Evolutionary conservation across 2,888 invertebrate species (phyloP).

Genomic region (Orchesella flavescens): DNA sequence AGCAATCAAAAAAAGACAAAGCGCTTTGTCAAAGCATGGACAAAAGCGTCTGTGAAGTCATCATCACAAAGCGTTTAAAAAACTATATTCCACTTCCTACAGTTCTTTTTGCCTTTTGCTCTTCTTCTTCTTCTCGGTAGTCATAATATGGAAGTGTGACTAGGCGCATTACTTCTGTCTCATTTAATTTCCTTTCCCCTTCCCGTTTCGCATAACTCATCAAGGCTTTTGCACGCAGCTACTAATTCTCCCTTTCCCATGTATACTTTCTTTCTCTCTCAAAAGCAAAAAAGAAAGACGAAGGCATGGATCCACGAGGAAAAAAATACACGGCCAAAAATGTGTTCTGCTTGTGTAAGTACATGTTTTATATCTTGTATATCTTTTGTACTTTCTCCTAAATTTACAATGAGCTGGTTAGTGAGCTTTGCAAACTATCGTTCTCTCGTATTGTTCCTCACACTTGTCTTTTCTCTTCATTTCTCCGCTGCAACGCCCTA

Average conservation of each 20-base stretch:
- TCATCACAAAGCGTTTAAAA: conserved; percentile 43
- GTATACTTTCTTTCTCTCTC: conserved; percentile 43
- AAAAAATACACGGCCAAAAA: conserved; percentile 44
- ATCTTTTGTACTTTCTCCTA: neutral
- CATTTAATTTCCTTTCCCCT: conserved; percentile 69
- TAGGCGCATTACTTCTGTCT: conserved; percentile 69
- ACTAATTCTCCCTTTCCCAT: conserved; percentile 55
- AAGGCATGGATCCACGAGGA: too few relatives aligned
- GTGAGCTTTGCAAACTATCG: neutral
- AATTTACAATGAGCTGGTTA: neutral
- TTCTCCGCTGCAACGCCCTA: conserved; percentile 51
- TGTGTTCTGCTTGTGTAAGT: conserved; percentile 24
- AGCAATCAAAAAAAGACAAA: neutral
- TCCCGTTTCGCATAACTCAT: conserved; percentile 63
- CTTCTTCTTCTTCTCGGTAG: neutral
- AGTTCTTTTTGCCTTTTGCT: conserved; percentile 20
- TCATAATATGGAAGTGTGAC: conserved; percentile 58
- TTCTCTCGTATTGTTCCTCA: conserved; percentile 30
- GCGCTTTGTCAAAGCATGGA: neutral
- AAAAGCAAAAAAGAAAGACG: conserved; percentile 35
- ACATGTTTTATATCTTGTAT: conserved; percentile 9
- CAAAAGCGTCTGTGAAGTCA: conserved; percentile 25
- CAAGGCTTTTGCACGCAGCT: conserved; percentile 60
- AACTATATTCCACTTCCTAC: conserved; percentile 18
- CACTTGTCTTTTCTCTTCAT: conserved; percentile 37